phyloP scores from a whole-genome alignment of 30 jellyfish, hydroid and myxozoan species.

The Rhopilema esculentum region DNA sequence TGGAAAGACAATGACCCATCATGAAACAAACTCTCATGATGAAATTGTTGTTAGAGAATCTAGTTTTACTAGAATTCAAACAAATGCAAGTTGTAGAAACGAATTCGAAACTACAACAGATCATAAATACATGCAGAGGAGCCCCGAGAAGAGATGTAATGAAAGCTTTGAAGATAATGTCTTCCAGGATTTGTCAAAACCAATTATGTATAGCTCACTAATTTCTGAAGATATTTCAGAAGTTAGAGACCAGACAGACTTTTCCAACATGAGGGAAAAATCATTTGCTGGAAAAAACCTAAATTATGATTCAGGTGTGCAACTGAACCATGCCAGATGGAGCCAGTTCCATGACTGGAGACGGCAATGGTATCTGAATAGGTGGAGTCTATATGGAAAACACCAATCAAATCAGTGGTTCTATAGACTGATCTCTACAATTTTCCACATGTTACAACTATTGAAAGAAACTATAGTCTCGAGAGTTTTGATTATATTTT shows the following conservation, averaged over 20 bases:
- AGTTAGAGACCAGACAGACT: constrained; percentile 15
- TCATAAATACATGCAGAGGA: neutral
- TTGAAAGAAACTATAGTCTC: neutral
- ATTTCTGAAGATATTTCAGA: constrained; percentile 33
- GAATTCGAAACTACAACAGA: neutral
- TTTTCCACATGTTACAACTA: constrained; percentile 6
- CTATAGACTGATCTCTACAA: neutral
- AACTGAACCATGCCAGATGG: constrained; percentile 71
- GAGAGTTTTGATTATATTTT: neutral
- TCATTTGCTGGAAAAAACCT: constrained; percentile 18
- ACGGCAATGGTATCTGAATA: constrained; percentile 67
- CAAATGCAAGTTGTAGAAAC: neutral
- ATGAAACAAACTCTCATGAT: neutral
- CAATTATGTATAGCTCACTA: constrained; percentile 23
- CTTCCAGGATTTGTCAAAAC: constrained; percentile 56
- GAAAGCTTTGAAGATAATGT: constrained; percentile 43
- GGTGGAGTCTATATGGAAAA: constrained; percentile 28
- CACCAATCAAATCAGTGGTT: constrained; percentile 2
- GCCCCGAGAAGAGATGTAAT: neutral
- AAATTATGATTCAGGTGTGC: neutral
- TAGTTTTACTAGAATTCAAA: constrained; percentile 1
- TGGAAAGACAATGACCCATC: neutral
- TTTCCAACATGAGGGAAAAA: neutral
- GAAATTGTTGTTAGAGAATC: neutral
- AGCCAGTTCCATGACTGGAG: constrained; percentile 66